Evolutionary conservation across 2,888 invertebrate genomes (phyloP).

Genomic region (Tipula vernalis): DNA sequence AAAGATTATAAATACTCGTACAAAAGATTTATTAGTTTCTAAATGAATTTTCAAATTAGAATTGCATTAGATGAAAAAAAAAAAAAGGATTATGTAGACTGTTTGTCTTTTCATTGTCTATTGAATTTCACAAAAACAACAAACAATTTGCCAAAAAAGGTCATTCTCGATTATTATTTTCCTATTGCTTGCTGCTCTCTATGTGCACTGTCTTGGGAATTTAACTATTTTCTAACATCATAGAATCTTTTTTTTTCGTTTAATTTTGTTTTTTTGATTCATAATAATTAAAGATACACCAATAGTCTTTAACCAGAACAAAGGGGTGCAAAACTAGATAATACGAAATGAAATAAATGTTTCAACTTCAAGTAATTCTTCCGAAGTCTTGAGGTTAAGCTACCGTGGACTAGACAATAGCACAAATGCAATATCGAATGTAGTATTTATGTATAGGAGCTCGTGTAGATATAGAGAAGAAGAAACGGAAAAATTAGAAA

Average conservation of each 20-base stretch:
- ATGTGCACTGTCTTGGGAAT: neutral
- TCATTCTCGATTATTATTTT: neutral
- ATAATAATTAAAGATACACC: neutral
- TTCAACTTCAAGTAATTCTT: neutral
- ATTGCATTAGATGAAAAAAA: neutral
- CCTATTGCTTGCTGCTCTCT: neutral
- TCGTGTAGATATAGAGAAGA: neutral
- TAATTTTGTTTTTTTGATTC: neutral
- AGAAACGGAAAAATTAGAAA: neutral
- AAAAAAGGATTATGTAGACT: neutral
- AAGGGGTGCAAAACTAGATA: neutral
- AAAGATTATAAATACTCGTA: neutral
- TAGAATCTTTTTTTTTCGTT: neutral
- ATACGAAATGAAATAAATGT: neutral
- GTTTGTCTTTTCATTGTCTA: neutral
- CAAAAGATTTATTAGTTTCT: neutral
- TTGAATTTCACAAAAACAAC: neutral
- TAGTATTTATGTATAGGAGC: neutral
- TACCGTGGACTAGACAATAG: neutral
- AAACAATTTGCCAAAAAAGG: neutral
- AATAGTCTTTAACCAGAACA: neutral
- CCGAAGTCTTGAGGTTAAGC: neutral
- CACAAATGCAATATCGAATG: neutral
- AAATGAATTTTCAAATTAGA: neutral
- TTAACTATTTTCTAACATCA: neutral